Conservation (phyloP, 2,888 invertebrate species). For the Oligia latruncula region DNA sequence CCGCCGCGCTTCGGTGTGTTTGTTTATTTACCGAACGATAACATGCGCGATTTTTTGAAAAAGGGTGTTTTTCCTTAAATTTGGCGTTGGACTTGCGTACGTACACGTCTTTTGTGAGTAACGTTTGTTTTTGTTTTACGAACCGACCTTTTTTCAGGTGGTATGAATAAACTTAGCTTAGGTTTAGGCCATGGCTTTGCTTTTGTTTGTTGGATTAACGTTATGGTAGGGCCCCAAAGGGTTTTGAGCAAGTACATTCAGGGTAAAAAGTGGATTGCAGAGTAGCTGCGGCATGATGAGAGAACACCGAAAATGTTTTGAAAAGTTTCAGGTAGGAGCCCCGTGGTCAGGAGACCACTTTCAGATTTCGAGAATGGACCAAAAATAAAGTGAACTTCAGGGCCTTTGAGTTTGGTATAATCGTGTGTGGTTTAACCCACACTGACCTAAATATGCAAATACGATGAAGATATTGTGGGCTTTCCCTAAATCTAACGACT, state of each 20-base stretch:
- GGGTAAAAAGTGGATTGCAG: too few relatives aligned
- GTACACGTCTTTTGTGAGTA: neutral
- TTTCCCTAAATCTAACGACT: neutral
- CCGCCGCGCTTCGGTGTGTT: neutral
- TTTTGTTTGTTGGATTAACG: neutral
- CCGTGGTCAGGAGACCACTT: too few relatives aligned
- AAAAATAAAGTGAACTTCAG: neutral
- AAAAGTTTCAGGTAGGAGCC: neutral
- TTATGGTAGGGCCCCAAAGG: too few relatives aligned
- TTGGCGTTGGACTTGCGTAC: neutral
- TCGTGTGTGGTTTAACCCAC: too few relatives aligned
- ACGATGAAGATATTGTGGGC: neutral
- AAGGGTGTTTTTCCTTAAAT: neutral
- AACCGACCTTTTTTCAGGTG: neutral
- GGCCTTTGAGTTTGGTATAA: neutral
- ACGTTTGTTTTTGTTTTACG: constrained; percentile 3
- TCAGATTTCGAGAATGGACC: too few relatives aligned
- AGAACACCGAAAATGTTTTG: neutral
- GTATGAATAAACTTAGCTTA: neutral
- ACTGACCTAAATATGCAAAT: neutral
- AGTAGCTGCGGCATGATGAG: too few relatives aligned
- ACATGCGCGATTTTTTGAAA: neutral
- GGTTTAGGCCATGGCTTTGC: neutral
- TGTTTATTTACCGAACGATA: constrained; percentile 27
- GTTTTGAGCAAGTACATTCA: too few relatives aligned